phyloP scores from a whole-genome alignment of 2,113 vertebrate genomes.

The Acrocephalus arundinaceus region DNA sequence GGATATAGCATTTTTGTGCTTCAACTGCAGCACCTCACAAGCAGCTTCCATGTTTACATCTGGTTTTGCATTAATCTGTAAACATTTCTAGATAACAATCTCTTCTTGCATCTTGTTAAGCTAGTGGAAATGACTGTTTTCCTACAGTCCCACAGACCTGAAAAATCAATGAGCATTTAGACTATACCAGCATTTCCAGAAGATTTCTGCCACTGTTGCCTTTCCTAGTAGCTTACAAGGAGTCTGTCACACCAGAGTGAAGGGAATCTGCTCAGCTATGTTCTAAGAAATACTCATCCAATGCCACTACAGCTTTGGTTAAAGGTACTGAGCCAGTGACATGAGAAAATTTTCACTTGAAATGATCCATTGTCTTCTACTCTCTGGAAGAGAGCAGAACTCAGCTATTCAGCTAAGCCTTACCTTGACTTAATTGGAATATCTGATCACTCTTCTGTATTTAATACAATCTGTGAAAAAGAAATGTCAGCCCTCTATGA shows the following conservation, averaged over 20 bases:
- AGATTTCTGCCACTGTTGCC: fast-evolving
- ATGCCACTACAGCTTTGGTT: neutral
- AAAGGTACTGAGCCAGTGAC: neutral
- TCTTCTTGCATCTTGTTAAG: neutral
- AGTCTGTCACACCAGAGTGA: neutral
- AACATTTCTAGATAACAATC: neutral
- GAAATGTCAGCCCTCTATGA: neutral
- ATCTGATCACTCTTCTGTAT: neutral
- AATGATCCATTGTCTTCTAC: neutral
- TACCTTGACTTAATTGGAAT: neutral
- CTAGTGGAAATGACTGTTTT: neutral
- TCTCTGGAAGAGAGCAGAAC: neutral
- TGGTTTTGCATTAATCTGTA: neutral
- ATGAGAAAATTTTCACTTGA: neutral
- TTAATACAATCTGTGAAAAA: neutral
- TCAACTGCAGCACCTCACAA: neutral
- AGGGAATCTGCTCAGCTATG: neutral
- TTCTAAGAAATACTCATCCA: neutral
- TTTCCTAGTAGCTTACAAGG: neutral
- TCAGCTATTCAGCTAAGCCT: neutral
- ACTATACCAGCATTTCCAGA: neutral
- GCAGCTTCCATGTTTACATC: neutral
- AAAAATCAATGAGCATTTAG: neutral
- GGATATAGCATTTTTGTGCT: neutral
- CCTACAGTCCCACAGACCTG: neutral